Evolutionary conservation across 1,140 invertebrate species (phyloP), one percentile per base, ranked within the genome.

Genomic region (Pseudobourletiella spinata): DNA sequence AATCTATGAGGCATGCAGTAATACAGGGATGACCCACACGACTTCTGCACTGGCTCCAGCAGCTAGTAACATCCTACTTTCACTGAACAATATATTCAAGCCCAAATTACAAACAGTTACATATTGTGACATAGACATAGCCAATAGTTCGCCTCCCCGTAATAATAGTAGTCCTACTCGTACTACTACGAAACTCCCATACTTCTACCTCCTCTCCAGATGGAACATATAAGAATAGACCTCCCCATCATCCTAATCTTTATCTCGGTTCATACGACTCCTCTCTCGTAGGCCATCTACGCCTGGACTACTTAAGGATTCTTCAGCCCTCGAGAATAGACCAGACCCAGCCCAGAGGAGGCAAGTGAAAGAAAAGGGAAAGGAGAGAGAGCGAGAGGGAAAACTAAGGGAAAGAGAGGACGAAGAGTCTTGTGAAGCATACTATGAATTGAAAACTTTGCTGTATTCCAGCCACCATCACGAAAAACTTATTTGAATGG

Each of bases 401-500:
- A 39, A 24, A 55, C 18, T 11, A 55, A 8, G 28, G 22, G 50
- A 52, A 4, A 14, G 50, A 52, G 50, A 51, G 25, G n/a, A n/a
- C 14, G 6, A 25, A 51, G 48, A 51, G 28, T 51, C 48, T 4
- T 3, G 28, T 2, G 14, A 51, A 51, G 48, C 48, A 51, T 26
- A 51, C 48, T 51, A 26, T 51, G 48, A 51, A 51, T 26, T 51
- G 48, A 51, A 51, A 51, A 51, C 48, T 51, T 51, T 26, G 48
- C 4, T 51, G 48, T 25, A 51, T 25, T 51, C 3, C 48, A 51
- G 24, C 48, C 24, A 51, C 24, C 48, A 51, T 51, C 48, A 51
- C 48, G 25, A 51, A 51, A 51, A 51, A 51, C 48, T 51, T 51
- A 51, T 51, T 51, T 51, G 48, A 51, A 51, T 51, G 25, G 48